Evolutionary conservation across 2,888 invertebrate genomes (phyloP), one percentile per base, ranked within the genome.

Genomic region (Phyllotreta cruciferae): DNA sequence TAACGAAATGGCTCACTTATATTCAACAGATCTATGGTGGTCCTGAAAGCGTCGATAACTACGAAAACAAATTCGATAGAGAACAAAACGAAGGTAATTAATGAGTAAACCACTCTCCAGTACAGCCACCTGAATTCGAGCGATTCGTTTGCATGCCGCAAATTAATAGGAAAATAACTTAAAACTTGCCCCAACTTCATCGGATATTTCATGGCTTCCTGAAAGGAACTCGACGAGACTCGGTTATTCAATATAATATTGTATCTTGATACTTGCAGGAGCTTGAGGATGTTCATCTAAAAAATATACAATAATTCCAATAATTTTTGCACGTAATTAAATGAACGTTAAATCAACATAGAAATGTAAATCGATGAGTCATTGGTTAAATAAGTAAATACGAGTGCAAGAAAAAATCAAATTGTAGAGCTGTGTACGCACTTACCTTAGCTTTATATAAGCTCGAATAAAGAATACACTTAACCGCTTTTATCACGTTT

Each of bases 141-240:
- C n/a, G 34, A 37, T 7, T 45, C 36, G 6, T 53, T 41, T 24
- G 35, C 8, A 9, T 53, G 49, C 13, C 49, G 53, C 6, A 67
- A 42, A 36, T 62, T 37, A 24, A 68, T 65, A 7, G 66, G 67
- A 62, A 69, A 69, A 34, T 60, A 63, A 6, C 67, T 63, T 14
- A 70, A 70, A 13, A 38, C 61, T 42, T 70, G 67, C n/a, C 55
- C 67, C 9, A 68, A 13, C 50, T 49, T 64, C 24, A 68, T 34
- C 7, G 67, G 52, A 41, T 62, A 62, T 37, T 50, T 66, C 47
- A 66, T 65, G 1, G 63, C 58, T 8, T 47, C 50, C 7, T 60
- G 56, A 14, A 68, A 63, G 8, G 56, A 39, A 56, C 56, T 64
- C 0, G 60, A 60, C 8, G 56, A 37, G 35, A 71, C 47, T 5